phyloP scores from a whole-genome alignment of 2,113 vertebrate genomes.

The Chitala chitala region DNA sequence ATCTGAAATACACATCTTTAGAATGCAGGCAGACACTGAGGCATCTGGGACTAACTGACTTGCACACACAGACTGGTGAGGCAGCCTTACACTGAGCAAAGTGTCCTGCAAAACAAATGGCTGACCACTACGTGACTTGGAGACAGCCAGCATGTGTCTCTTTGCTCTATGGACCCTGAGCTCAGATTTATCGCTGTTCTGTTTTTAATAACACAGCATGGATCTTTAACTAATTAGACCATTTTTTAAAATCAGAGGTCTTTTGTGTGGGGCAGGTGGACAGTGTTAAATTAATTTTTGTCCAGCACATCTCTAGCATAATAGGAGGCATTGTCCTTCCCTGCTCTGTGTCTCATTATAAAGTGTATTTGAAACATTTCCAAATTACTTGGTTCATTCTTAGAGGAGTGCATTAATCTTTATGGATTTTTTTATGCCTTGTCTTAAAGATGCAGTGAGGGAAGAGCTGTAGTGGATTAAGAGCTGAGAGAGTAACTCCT shows the following conservation, averaged over 20 bases:
- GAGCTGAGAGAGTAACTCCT: neutral
- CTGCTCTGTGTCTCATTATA: neutral
- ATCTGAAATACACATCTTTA: too few relatives aligned
- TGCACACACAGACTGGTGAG: too few relatives aligned
- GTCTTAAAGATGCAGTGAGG: neutral
- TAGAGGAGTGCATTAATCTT: neutral
- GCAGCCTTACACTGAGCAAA: too few relatives aligned
- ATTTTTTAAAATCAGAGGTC: slow-evolving; percentile 5
- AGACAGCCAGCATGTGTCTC: too few relatives aligned
- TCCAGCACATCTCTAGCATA: neutral
- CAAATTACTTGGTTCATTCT: neutral
- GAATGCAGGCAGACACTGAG: too few relatives aligned
- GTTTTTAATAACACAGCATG: neutral
- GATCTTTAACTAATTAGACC: neutral
- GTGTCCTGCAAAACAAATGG: too few relatives aligned
- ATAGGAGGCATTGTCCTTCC: neutral
- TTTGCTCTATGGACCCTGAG: too few relatives aligned
- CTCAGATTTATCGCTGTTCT: neutral
- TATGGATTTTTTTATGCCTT: neutral
- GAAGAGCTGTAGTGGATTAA: neutral
- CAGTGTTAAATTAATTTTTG: neutral
- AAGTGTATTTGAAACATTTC: neutral
- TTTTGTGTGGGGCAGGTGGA: slow-evolving; percentile 7
- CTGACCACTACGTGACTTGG: too few relatives aligned
- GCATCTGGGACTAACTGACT: too few relatives aligned